These are phyloP conservation scores for Phaenicophaeus curvirostris DNA, from an alignment of 2,797 vertebrate genomes.

Conservation along the genomic window DNA sequence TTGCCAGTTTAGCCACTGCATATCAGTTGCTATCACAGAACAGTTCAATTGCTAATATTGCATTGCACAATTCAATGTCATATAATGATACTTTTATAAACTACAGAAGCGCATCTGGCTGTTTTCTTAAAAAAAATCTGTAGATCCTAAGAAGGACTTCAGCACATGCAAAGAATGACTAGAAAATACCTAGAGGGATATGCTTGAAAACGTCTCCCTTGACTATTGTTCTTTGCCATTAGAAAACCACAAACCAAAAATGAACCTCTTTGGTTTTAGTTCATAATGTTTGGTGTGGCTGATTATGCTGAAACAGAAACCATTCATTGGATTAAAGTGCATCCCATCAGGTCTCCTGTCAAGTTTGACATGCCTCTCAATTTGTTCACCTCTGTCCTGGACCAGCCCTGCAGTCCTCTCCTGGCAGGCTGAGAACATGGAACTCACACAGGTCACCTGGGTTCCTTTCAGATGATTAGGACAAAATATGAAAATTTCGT, in stretches of 20 bases:
- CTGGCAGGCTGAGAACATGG: background rate
- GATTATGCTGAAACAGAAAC: background rate
- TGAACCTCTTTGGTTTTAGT: background rate
- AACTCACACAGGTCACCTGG: background rate
- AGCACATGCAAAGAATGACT: background rate
- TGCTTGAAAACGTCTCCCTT: background rate
- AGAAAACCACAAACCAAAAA: background rate
- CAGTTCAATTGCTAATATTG: background rate
- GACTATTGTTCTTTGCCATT: background rate
- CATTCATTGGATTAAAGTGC: background rate
- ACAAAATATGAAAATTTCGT: background rate
- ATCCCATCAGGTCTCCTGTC: background rate
- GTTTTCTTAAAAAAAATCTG: background rate
- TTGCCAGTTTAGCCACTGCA: background rate
- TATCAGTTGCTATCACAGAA: constrained; percentile 9
- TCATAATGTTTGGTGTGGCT: background rate
- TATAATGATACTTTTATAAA: background rate
- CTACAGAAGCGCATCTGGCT: background rate
- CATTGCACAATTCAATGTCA: background rate
- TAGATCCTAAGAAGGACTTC: background rate
- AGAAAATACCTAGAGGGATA: background rate
- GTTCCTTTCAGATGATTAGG: background rate
- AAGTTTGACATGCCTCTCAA: background rate
- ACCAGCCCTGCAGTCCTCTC: background rate
- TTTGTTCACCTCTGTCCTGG: background rate